Evolutionary conservation across 2,888 invertebrate species (phyloP).

Genomic region (Allacma fusca): DNA sequence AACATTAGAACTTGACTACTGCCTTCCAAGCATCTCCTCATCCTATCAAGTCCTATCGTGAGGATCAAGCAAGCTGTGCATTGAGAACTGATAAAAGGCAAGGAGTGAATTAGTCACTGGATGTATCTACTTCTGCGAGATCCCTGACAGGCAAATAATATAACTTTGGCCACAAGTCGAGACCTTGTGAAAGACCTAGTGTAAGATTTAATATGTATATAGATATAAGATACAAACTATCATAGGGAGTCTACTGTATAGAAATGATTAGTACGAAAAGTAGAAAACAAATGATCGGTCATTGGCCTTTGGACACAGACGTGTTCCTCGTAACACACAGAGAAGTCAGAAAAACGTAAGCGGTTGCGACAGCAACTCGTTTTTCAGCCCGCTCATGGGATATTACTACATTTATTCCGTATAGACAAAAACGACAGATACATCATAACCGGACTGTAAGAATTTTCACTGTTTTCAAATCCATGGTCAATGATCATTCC

Average conservation of each 20-base stretch:
- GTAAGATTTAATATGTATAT: too few relatives aligned
- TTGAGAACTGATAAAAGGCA: too few relatives aligned
- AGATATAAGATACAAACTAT: too few relatives aligned
- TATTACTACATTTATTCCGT: background rate
- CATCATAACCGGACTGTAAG: background rate
- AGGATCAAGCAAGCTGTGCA: too few relatives aligned
- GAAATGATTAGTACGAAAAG: constrained; percentile 1
- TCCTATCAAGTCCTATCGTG: too few relatives aligned
- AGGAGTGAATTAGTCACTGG: too few relatives aligned
- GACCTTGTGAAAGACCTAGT: too few relatives aligned
- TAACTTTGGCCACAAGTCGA: too few relatives aligned
- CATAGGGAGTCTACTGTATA: background rate
- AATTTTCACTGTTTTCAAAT: background rate
- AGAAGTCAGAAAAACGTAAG: background rate
- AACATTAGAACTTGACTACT: too few relatives aligned
- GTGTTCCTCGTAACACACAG: constrained; percentile 3
- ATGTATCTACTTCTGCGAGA: too few relatives aligned
- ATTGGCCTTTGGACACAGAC: constrained; percentile 10
- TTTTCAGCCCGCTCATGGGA: background rate
- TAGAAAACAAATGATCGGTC: constrained; percentile 23
- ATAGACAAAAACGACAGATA: background rate
- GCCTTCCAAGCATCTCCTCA: too few relatives aligned
- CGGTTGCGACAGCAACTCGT: constrained; percentile 4
- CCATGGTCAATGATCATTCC: background rate
- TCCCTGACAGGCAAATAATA: too few relatives aligned